Evolutionary conservation across 1,140 invertebrate genomes (phyloP).

Genomic region (Melitaea cinxia): DNA sequence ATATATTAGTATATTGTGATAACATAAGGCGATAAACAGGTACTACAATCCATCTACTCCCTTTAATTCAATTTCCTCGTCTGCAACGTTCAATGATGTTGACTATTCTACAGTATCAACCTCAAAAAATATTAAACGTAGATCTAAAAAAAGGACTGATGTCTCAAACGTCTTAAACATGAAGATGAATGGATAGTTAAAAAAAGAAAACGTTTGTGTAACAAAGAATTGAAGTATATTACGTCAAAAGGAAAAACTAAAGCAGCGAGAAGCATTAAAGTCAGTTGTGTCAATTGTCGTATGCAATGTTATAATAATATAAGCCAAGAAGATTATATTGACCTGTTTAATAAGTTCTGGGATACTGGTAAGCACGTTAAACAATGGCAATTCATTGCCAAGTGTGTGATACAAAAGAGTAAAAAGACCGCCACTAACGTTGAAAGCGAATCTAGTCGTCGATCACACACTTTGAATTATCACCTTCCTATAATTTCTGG

Average conservation of each 20-base stretch:
- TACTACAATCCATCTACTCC: too few species aligned
- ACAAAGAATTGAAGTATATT: constrained; percentile 14
- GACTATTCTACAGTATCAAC: neutral
- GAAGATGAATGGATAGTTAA: constrained; percentile 8
- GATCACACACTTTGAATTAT: constrained; percentile 15
- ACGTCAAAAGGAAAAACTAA: too few species aligned
- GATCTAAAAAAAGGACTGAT: too few species aligned
- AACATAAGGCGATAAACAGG: too few species aligned
- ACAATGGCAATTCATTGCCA: constrained; percentile 22
- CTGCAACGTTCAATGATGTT: constrained; percentile 10
- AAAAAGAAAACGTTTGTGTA: constrained; percentile 18
- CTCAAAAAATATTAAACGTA: too few species aligned
- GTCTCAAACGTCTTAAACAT: constrained; percentile 14
- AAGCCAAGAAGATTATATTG: constrained; percentile 1
- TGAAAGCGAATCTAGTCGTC: constrained; percentile 23
- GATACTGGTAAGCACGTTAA: constrained; percentile 5
- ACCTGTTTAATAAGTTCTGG: constrained; percentile 21
- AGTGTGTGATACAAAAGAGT: too few species aligned
- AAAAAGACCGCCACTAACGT: constrained; percentile 12
- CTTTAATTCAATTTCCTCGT: constrained; percentile 11
- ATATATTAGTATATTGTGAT: too few species aligned
- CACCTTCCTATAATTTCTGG: constrained; percentile 10
- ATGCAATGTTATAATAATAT: constrained; percentile 1
- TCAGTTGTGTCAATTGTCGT: constrained; percentile 19
- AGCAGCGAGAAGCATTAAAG: constrained; percentile 18